Evolutionary conservation across 2,113 vertebrate genomes (phyloP).

Genomic region (Porphyrio hochstetteri): DNA sequence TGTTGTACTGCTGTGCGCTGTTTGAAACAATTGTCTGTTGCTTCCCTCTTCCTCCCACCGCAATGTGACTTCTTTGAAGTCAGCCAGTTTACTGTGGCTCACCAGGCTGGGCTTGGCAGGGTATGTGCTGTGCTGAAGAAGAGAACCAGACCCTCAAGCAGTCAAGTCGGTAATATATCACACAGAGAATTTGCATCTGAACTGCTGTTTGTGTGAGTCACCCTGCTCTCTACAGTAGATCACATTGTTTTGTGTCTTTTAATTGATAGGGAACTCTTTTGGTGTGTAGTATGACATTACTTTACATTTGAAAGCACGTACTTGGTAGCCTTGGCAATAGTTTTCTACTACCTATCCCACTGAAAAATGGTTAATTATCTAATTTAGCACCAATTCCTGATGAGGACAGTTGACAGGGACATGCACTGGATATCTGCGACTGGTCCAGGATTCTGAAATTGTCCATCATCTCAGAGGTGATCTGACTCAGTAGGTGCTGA

Average conservation of each 20-base stretch:
- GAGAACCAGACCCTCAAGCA: neutral
- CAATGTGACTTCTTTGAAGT: accelerated
- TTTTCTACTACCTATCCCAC: neutral
- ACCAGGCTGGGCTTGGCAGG: neutral
- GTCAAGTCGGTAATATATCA: neutral
- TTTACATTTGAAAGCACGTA: neutral
- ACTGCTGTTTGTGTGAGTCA: accelerated
- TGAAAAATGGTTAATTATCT: neutral
- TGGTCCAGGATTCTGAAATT: neutral
- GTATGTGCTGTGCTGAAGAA: neutral
- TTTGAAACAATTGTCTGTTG: neutral
- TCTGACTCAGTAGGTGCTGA: neutral
- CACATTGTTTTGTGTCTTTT: neutral
- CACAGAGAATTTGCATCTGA: neutral
- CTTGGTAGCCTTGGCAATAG: neutral
- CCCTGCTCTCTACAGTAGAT: neutral
- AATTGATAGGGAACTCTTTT: neutral
- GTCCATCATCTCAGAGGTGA: neutral
- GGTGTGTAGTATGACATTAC: neutral
- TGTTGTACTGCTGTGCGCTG: accelerated
- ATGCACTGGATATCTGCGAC: neutral
- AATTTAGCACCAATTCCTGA: neutral
- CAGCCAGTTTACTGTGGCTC: neutral
- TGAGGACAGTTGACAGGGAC: neutral
- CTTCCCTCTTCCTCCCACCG: neutral